Percentiles rank a stretch among this genome's conserved stretches.
phyloP scores from a whole-genome alignment of 2,888 invertebrate species.

The Cyclophora punctaria region DNA sequence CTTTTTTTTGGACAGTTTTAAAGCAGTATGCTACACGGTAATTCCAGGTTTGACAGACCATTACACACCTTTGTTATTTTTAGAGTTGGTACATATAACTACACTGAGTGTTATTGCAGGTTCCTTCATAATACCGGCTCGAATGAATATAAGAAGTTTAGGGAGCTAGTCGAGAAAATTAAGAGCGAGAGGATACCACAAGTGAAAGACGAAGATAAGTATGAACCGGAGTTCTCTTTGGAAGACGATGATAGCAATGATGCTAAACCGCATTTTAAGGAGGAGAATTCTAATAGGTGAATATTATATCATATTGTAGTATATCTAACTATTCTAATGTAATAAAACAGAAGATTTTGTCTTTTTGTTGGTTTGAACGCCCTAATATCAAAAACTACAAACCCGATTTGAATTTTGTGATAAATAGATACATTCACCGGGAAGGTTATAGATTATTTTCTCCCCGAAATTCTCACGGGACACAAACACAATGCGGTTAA shows the following conservation, averaged over 20 bases:
- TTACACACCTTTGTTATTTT: slow-evolving; percentile 36
- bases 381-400: too few species aligned
- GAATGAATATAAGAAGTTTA: slow-evolving; percentile 63
- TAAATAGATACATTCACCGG: too few species aligned
- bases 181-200: slow-evolving; percentile 43
- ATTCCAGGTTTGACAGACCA: slow-evolving; percentile 44
- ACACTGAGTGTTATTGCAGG: slow-evolving; percentile 46
- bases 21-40: slow-evolving; percentile 7
- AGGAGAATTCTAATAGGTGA: slow-evolving; percentile 55
- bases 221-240: slow-evolving; percentile 68
- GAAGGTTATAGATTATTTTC: too few species aligned
- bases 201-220: slow-evolving; percentile 67
- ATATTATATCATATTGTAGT: neutral
- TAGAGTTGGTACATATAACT: slow-evolving; percentile 28
- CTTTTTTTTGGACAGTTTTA: too few species aligned
- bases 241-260: slow-evolving; percentile 69
- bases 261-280: slow-evolving; percentile 45
- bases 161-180: slow-evolving; percentile 52
- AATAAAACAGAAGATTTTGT: too few species aligned
- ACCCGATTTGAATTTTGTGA: too few species aligned
- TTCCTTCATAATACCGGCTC: slow-evolving; percentile 64
- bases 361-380: too few species aligned
- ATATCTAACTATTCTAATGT: too few species aligned
- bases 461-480: too few species aligned
- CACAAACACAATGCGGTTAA: too few species aligned